phyloP scores from a whole-genome alignment of 2,113 vertebrate species.

The Microtus oregoni region DNA sequence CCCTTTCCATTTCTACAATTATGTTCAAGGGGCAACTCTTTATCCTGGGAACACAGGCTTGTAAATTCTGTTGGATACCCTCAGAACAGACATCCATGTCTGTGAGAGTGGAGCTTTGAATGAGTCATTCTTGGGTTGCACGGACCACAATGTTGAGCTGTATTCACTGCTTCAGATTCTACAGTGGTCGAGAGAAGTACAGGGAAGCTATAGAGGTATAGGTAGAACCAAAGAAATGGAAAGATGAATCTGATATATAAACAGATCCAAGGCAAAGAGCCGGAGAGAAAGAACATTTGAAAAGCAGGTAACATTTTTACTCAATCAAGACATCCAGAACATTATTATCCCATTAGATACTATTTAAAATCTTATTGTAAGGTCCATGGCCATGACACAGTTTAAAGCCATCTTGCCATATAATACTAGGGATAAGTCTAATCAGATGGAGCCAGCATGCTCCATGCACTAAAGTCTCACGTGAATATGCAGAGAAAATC shows the following conservation, averaged over 20 bases:
- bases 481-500: not conserved
- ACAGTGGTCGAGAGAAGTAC: not conserved
- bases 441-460: not conserved
- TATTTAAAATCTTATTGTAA: not conserved
- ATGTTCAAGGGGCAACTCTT: not conserved
- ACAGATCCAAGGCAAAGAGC: not conserved
- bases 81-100: too few relatives aligned
- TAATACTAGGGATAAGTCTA: not conserved
- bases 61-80: accelerated
- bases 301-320: not conserved
- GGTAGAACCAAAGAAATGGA: not conserved
- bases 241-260: not conserved
- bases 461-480: not conserved
- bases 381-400: not conserved
- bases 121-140: not conserved
- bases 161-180: not conserved
- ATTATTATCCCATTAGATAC: not conserved
- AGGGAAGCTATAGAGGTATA: not conserved
- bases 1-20: not conserved
- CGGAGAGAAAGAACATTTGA: not conserved
- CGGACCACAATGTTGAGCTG: not conserved
- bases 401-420: not conserved
- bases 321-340: not conserved
- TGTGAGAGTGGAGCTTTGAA: not conserved
- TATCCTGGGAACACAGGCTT: not conserved